These are phyloP conservation scores for Ptychadena robeensis DNA, from an alignment of 2,797 vertebrate species.

Conservation along the genomic window DNA sequence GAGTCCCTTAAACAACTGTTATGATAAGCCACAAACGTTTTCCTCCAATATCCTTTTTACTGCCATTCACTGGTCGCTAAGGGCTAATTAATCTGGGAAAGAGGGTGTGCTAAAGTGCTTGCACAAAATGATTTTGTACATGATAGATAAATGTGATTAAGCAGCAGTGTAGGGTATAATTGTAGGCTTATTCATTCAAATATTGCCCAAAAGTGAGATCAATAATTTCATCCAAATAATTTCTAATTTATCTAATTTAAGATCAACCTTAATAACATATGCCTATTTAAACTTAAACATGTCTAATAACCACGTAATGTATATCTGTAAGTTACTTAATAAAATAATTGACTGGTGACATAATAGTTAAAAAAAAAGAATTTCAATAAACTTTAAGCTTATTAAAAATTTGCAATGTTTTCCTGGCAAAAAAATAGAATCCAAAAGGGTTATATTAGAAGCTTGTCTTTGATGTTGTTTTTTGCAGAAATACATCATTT, in stretches of 20 bases:
- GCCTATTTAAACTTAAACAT: neutral
- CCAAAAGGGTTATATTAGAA: neutral
- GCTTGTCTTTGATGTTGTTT: neutral
- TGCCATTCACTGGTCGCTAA: no score
- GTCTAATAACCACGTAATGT: neutral
- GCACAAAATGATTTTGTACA: neutral
- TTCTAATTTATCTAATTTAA: no score
- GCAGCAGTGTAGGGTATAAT: neutral
- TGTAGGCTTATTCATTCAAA: neutral
- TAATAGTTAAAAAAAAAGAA: neutral
- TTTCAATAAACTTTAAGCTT: neutral
- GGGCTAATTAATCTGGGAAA: no score
- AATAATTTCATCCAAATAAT: neutral
- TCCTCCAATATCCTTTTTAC: no score
- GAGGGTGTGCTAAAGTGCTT: neutral
- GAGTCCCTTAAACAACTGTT: no score
- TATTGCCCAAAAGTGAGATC: neutral
- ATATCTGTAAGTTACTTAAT: neutral
- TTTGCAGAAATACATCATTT: neutral
- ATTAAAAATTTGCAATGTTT: neutral
- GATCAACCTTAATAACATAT: neutral
- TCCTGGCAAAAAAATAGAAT: neutral
- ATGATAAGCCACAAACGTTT: no score
- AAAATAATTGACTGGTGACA: neutral
- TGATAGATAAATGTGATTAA: neutral